Percentiles rank a stretch among this genome's conserved stretches.
phyloP scores from a whole-genome alignment of 2,888 invertebrate genomes.

The Drepana falcataria region DNA sequence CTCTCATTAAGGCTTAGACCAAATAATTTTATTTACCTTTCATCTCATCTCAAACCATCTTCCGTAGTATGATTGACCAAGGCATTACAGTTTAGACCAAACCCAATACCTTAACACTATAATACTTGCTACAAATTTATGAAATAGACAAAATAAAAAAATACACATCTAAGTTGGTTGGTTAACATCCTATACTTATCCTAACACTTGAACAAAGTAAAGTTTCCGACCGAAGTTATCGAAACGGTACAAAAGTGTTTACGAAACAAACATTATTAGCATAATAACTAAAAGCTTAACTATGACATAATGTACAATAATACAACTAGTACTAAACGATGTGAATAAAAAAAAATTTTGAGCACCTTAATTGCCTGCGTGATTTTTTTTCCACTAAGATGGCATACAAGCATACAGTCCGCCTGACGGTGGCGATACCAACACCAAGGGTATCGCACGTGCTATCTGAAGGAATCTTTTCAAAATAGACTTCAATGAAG shows the following conservation, averaged over 20 bases:
- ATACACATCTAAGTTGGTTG: slow-evolving; percentile 34
- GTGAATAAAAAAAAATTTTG: slow-evolving; percentile 4
- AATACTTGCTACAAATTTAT: slow-evolving; percentile 50
- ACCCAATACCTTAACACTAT: slow-evolving; percentile 35
- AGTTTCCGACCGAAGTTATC: slow-evolving; percentile 29
- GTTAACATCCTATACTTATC: slow-evolving; percentile 28
- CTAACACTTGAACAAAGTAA: slow-evolving; percentile 11
- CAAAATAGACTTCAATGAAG: no score
- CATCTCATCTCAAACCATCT: no score
- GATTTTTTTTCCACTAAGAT: no score
- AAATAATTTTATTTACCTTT: no score
- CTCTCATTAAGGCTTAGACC: no score
- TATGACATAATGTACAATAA: slow-evolving; percentile 2
- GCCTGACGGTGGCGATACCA: no score
- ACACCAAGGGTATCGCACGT: no score
- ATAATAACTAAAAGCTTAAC: background rate
- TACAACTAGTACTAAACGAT: slow-evolving; percentile 4
- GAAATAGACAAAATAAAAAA: slow-evolving; percentile 46
- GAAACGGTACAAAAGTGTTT: background rate
- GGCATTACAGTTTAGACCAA: background rate
- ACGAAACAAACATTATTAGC: background rate
- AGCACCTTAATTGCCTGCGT: slow-evolving; percentile 10
- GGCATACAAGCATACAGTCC: no score
- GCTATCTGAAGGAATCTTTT: no score
- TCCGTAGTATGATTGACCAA: no score